Conservation (phyloP, 2,797 vertebrate genomes). For the Coregonus ussuriensis region DNA sequence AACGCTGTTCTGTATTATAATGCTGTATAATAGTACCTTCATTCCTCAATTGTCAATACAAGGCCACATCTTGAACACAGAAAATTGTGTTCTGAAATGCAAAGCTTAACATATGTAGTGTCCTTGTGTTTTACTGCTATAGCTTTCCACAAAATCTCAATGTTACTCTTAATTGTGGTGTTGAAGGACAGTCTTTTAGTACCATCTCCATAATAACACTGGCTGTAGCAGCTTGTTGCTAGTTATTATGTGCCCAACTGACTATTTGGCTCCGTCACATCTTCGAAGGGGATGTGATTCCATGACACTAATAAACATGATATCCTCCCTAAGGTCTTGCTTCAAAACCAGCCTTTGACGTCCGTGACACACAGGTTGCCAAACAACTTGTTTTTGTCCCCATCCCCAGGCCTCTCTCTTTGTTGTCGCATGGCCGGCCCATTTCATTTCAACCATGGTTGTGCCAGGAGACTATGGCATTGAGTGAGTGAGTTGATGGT, state of each 20-base stretch:
- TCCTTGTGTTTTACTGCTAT: not conserved
- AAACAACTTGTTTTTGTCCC: not conserved
- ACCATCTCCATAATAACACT: not conserved
- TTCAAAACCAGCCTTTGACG: not conserved
- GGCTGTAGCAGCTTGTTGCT: not conserved
- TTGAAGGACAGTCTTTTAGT: not conserved
- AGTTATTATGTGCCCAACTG: not conserved
- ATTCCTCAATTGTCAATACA: not conserved
- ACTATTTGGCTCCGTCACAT: not conserved
- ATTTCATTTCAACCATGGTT: not conserved
- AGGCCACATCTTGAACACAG: not conserved
- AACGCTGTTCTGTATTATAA: too few relatives aligned
- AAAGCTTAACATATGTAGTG: not conserved
- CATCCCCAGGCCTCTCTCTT: not conserved
- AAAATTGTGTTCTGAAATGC: not conserved
- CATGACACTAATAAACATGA: not conserved
- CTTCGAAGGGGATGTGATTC: not conserved
- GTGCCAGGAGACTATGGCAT: not conserved
- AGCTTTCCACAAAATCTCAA: not conserved
- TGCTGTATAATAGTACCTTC: not conserved
- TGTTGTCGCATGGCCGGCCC: not conserved
- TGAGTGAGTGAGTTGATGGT: not conserved
- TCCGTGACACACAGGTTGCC: not conserved
- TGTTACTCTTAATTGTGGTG: not conserved
- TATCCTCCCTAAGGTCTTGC: not conserved